A percentile compares a stretch with the other conserved stretches of the same genome.
Conservation (phyloP, 2,888 invertebrate genomes). For the Thecocarcelia acutangulata region DNA sequence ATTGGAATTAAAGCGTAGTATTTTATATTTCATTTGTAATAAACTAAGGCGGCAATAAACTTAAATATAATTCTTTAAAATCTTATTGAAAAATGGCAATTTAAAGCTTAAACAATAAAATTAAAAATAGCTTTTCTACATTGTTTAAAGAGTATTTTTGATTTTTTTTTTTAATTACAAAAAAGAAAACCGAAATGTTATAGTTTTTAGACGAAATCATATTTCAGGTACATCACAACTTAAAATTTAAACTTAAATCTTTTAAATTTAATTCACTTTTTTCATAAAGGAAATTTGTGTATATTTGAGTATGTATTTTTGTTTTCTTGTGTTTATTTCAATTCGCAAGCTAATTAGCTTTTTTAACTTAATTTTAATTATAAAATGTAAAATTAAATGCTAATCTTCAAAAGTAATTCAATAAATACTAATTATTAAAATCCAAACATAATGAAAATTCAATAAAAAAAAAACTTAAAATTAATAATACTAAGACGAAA, state of each 20-base stretch:
- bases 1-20: slow-evolving; percentile 59
- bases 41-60: slow-evolving; percentile 43
- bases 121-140: slow-evolving; percentile 52
- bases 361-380: background rate
- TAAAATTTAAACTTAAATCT: slow-evolving; percentile 78
- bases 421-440: slow-evolving; percentile 29
- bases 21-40: slow-evolving; percentile 17
- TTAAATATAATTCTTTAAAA: slow-evolving; percentile 12
- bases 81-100: slow-evolving; percentile 76
- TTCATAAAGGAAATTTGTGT: slow-evolving; percentile 52
- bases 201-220: slow-evolving; percentile 77
- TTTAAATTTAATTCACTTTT: slow-evolving; percentile 55
- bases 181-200: slow-evolving; percentile 31
- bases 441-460: slow-evolving; percentile 30
- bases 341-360: slow-evolving; percentile 44
- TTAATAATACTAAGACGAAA: too few species aligned
- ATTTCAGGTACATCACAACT: slow-evolving; percentile 82
- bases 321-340: background rate
- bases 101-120: slow-evolving; percentile 74
- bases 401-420: slow-evolving; percentile 18
- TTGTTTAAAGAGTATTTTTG: slow-evolving; percentile 42
- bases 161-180: slow-evolving; percentile 9
- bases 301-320: slow-evolving; percentile 30
- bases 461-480: background rate
- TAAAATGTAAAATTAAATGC: background rate